Evolutionary conservation across 2,888 invertebrate genomes (phyloP), one percentile per base, ranked within the genome.

Genomic region (Portevinia maculata): DNA sequence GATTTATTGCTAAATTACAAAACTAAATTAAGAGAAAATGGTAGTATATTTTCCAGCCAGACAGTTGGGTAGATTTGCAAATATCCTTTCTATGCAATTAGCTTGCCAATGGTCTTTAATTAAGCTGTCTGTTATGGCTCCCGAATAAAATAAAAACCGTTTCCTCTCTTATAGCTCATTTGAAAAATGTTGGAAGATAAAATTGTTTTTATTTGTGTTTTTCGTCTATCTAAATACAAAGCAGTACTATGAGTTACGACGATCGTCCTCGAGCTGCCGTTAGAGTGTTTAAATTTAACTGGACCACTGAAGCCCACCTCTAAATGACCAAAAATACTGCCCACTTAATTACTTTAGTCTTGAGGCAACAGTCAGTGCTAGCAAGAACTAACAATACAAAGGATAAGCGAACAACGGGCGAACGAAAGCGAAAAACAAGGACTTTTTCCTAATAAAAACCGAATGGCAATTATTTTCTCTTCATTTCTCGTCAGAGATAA

Each of bases 401-500:
- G 46, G 60, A 74, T 57, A 67, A 65, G 15, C 21, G 37, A 44
- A 37, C 53, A 34, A 59, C 28, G 44, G 46, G 44, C 21, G 24
- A 13, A 17, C 34, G 59, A 32, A 57, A 65, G 44, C 62, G 59
- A 81, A 41, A 50, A 75, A 64, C 76, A 76, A 70, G 70, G 64
- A 59, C 75, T 64, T 46, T 24, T 50, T 48, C 37, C 48, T 55
- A 70, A 76, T 59, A 70, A 70, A 70, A 75, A 81, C 78, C 52
- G 67, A 78, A 78, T 78, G 62, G 83, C 83, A 83, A 83, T 83
- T 78, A 83, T 78, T 83, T 83, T 83, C 83, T 83, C 83, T 78
- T 83, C 83, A 78, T 83, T 83, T 78, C 76, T 53, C 59, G 75
- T 67, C 70, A 60, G 44, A 71, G 83, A 83, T 83, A 83, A 78